Evolutionary conservation across 2,113 vertebrate genomes (phyloP).

Genomic region (Xyrauchen texanus): DNA sequence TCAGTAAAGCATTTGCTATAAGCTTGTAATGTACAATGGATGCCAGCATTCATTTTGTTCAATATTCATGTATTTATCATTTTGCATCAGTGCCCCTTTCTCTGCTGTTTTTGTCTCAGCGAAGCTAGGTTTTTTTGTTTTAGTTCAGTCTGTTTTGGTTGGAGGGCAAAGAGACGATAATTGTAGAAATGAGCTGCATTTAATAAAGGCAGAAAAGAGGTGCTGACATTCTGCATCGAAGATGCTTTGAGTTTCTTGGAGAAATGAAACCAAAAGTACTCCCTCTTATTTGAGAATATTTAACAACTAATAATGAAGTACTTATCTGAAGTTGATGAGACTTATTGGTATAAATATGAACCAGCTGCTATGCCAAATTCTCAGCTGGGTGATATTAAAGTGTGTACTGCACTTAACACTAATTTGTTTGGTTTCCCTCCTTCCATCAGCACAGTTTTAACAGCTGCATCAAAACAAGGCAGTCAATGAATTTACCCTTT

Average conservation of each 20-base stretch:
- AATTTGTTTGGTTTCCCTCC: neutral
- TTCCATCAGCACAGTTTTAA: no score
- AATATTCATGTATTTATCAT: constrained; percentile 38
- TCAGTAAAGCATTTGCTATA: constrained; percentile 18
- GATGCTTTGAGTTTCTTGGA: neutral
- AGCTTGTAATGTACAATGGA: constrained; percentile 28
- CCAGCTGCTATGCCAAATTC: neutral
- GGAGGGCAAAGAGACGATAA: constrained; percentile 15
- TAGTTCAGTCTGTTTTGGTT: constrained; percentile 27
- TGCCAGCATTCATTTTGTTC: constrained; percentile 29
- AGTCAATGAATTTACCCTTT: no score
- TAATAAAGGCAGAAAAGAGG: constrained; percentile 6
- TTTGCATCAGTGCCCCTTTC: constrained; percentile 19
- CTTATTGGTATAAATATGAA: constrained; percentile 4
- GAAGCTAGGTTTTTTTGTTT: constrained; percentile 14
- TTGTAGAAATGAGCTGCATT: constrained; percentile 30
- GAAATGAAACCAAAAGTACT: constrained; percentile 10
- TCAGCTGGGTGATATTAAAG: constrained; percentile 3
- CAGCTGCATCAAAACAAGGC: no score
- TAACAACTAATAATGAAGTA: constrained; percentile 24
- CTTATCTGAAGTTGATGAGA: constrained; percentile 17
- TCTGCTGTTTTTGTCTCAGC: neutral
- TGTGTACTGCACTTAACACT: neutral
- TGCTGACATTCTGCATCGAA: neutral
- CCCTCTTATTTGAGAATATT: constrained; percentile 18